Percentiles rank a stretch among this genome's conserved stretches.
phyloP scores from a whole-genome alignment of 2,888 invertebrate genomes.

The Acholoe squamosa region DNA sequence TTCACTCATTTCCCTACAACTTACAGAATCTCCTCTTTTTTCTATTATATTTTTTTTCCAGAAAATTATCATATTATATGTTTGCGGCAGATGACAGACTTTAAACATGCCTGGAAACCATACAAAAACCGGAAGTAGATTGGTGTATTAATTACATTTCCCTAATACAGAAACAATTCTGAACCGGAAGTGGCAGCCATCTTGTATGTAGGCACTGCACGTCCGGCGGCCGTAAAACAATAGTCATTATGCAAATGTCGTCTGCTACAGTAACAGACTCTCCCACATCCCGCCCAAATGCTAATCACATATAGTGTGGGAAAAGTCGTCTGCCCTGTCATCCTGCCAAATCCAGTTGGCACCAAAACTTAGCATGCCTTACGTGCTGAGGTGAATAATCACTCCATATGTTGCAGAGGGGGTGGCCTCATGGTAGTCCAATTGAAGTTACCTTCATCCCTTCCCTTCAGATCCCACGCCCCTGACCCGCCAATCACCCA shows the following conservation, averaged over 20 bases:
- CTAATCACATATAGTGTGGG: constrained; percentile 18
- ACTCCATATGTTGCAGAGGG: background rate
- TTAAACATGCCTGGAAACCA: background rate
- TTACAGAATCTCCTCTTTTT: background rate
- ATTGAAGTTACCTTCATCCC: background rate
- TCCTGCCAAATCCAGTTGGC: background rate
- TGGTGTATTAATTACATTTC: background rate
- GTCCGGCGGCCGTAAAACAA: constrained; percentile 16
- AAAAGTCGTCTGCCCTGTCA: constrained; percentile 53
- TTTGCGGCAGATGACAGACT: no score
- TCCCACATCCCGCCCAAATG: constrained; percentile 3
- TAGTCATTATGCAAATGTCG: constrained; percentile 48
- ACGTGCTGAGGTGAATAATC: background rate
- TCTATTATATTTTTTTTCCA: no score
- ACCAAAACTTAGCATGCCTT: background rate
- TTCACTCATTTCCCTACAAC: background rate
- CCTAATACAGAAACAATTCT: constrained; percentile 7
- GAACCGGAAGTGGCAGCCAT: constrained; percentile 29
- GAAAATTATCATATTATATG: no score
- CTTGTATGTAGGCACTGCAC: constrained; percentile 30
- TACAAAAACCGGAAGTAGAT: background rate
- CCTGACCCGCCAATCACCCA: no score
- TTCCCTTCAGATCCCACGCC: background rate
- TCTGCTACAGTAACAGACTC: background rate
- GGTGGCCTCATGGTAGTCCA: background rate